phyloP scores from a whole-genome alignment of 2,888 invertebrate genomes.

The Agrochola circellaris region DNA sequence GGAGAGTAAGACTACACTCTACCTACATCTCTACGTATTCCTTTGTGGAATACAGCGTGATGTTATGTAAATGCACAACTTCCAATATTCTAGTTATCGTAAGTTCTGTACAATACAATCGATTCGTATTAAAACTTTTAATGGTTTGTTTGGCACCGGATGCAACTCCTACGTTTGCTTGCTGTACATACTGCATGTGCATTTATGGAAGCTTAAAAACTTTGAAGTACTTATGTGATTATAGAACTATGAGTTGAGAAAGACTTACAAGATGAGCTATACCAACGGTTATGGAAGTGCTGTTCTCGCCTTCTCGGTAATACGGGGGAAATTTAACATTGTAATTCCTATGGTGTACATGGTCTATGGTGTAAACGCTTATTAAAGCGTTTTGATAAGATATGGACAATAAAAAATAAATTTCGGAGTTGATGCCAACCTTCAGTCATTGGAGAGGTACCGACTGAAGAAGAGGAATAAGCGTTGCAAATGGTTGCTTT shows the following conservation, averaged over 20 bases:
- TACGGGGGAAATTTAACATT: not conserved
- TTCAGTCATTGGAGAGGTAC: not conserved
- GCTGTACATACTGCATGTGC: conserved; percentile 35
- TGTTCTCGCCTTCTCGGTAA: not conserved
- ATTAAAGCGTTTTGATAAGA: not conserved
- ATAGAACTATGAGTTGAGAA: not conserved
- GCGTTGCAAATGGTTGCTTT: not conserved
- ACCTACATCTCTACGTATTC: not conserved
- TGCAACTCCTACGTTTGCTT: conserved; percentile 64
- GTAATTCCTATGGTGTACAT: not conserved
- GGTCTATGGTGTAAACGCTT: no score
- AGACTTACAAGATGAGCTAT: not conserved
- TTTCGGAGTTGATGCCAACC: not conserved
- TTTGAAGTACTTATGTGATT: conserved; percentile 14
- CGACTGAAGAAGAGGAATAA: not conserved
- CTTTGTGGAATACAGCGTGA: not conserved
- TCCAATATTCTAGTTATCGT: conserved; percentile 42
- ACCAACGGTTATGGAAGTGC: not conserved
- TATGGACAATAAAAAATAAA: not conserved
- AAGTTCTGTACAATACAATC: conserved; percentile 69
- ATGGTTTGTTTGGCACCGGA: conserved; percentile 68
- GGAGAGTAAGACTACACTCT: not conserved
- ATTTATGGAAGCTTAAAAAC: conserved; percentile 13
- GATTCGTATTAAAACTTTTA: conserved; percentile 72
- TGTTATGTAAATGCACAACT: conserved; percentile 7